Evolutionary conservation across 2,797 vertebrate species (phyloP).

Genomic region (Arnoldichthys spilopterus): DNA sequence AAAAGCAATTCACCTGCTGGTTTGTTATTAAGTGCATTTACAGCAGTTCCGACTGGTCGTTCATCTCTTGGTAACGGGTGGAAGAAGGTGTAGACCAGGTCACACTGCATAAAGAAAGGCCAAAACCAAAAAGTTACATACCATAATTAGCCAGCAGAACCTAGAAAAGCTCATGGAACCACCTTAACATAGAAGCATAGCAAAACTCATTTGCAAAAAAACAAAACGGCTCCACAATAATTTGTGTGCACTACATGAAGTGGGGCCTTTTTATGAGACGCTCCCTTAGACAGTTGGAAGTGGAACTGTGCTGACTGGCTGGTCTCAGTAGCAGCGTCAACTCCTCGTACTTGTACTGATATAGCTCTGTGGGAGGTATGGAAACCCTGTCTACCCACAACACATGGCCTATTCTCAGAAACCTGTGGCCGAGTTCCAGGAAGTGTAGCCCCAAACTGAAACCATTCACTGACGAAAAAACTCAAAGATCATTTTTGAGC

Average conservation of each 20-base stretch:
- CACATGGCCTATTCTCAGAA: slow-evolving; percentile 44
- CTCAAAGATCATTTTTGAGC: not conserved
- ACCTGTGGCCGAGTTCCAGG: slow-evolving; percentile 53
- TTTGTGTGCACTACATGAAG: not conserved
- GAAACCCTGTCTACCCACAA: slow-evolving; percentile 24
- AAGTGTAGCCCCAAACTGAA: slow-evolving; percentile 58
- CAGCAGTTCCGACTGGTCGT: slow-evolving; percentile 71
- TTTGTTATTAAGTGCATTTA: slow-evolving; percentile 75
- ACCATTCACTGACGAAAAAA: slow-evolving; percentile 22
- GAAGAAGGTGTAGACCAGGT: slow-evolving; percentile 95
- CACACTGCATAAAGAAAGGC: slow-evolving; percentile 77
- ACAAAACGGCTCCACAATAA: not conserved
- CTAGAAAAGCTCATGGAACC: not conserved
- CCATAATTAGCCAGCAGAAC: not conserved
- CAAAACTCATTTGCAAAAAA: not conserved
- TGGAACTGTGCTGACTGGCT: slow-evolving; percentile 16
- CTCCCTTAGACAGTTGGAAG: slow-evolving; percentile 23
- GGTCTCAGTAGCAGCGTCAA: not conserved
- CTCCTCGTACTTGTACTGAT: slow-evolving; percentile 33
- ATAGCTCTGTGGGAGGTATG: slow-evolving; percentile 17
- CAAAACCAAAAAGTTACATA: not conserved
- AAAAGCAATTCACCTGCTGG: slow-evolving; percentile 77
- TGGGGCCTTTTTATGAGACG: slow-evolving; percentile 12
- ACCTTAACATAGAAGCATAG: not conserved
- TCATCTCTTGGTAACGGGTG: slow-evolving; percentile 89